phyloP scores from a whole-genome alignment of 2,113 vertebrate genomes.

The Electrona antarctica region DNA sequence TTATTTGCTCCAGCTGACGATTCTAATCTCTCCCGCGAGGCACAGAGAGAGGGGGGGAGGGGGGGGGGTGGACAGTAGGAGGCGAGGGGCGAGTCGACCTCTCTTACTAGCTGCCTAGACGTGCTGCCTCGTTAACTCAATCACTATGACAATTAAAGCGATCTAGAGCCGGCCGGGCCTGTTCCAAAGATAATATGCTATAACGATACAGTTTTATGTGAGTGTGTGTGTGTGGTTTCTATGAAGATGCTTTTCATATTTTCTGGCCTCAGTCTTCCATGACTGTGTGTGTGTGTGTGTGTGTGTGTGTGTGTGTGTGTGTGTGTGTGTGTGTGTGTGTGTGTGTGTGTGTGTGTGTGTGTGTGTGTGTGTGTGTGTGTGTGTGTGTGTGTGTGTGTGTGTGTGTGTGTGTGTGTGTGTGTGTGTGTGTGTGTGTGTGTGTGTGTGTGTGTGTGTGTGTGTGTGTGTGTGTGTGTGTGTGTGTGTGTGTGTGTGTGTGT shows the following conservation, averaged over 20 bases:
- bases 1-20: conserved; percentile 79
- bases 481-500: conserved; percentile 1
- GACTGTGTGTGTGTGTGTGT: conserved; percentile 20
- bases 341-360: conserved; percentile 21
- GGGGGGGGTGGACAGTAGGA: conserved; percentile 49
- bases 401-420: conserved; percentile 1
- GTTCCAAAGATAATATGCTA: conserved; percentile 35
- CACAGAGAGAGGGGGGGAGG: conserved; percentile 35
- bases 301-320: conserved; percentile 21
- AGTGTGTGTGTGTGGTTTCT: neutral
- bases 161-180: conserved; percentile 43
- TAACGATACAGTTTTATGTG: conserved; percentile 15
- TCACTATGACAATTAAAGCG: conserved; percentile 61
- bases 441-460: conserved; percentile 2
- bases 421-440: conserved; percentile 20
- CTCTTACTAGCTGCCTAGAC: conserved; percentile 48
- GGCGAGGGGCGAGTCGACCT: conserved; percentile 43
- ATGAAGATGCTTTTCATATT: conserved; percentile 20
- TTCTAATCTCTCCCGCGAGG: conserved; percentile 75
- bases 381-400: conserved; percentile 3
- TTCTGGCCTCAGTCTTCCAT: conserved; percentile 30
- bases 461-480: neutral
- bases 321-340: conserved; percentile 17
- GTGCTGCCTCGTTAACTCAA: conserved; percentile 61
- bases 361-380: conserved; percentile 25